A percentile compares a stretch with the other conserved stretches of the same genome.
Evolutionary conservation across 1,140 invertebrate genomes (phyloP).

Genomic region (Ridgeia piscesae): DNA sequence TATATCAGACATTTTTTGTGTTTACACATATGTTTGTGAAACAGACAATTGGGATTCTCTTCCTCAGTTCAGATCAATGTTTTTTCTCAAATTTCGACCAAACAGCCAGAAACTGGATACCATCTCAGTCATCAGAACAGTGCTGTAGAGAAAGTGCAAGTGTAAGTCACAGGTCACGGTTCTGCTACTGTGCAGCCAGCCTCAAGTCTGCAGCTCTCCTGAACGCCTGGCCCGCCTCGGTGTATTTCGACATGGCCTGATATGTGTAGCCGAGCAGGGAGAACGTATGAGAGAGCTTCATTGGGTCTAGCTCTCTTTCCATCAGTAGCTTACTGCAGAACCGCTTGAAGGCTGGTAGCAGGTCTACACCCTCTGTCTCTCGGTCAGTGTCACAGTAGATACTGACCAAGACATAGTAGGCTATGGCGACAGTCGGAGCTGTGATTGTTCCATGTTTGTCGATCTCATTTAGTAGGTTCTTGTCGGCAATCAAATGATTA

Average conservation of each 20-base stretch:
- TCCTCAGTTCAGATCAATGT: no score
- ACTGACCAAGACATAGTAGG: background rate
- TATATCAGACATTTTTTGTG: no score
- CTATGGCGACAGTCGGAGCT: background rate
- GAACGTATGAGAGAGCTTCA: background rate
- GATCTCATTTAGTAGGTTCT: background rate
- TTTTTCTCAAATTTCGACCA: no score
- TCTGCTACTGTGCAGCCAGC: background rate
- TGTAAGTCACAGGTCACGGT: background rate
- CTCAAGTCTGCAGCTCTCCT: background rate
- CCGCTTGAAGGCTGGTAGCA: background rate
- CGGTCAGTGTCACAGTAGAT: background rate
- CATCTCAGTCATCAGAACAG: background rate
- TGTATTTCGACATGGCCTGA: background rate
- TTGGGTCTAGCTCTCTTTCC: background rate
- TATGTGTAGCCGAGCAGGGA: background rate
- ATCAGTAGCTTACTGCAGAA: background rate
- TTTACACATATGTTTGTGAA: no score
- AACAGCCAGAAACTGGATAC: no score
- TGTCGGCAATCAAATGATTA: background rate
- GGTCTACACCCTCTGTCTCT: background rate
- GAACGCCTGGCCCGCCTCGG: background rate
- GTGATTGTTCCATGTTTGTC: background rate
- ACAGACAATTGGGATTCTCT: no score
- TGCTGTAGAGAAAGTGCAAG: no score